Evolutionary conservation across 2,888 invertebrate species (phyloP), one percentile per base, ranked within the genome.

Genomic region (Ligdia adustata): DNA sequence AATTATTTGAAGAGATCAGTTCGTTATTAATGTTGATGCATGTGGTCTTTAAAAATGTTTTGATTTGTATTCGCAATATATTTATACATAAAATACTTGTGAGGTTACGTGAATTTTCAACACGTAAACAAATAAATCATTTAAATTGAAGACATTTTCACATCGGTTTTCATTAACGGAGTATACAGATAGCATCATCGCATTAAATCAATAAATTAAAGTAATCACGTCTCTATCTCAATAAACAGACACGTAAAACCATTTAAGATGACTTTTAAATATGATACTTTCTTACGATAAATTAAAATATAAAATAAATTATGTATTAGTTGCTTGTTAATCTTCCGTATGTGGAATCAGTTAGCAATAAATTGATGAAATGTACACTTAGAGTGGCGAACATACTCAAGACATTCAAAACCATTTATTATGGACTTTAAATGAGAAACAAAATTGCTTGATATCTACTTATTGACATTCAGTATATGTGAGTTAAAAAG

Each of bases 391-490:
- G 41, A 61, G 54, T 56, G 42, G 53, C 38, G 39, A 14, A 37
- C 31, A 34, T 37, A 62, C 42, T 56, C 52, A 48, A 55, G 41
- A 58, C 47, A 59, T 60, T 55, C 16, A 58, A 59, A 50, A 48
- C 45, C 49, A 54, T 64, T 62, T 50, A 49, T 18, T 60, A 66
- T 64, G 64, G 39, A 59, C 53, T 65, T 60, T 59, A 67, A 66
- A 65, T 61, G 60, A 60, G 53, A 70, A 69, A 68, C 66, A 73
- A 72, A 69, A 65, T 60, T 57, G 63, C 56, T 58, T 42, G 35
- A 52, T 57, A 63, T 58, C 56, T 54, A 62, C 35, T 40, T 50
- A 64, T 45, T 57, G 46, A 55, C 48, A 55, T 66, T 64, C 65
- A 64, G 46, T 59, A 64, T 64, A 65, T 64, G 50, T 7, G 52